These are phyloP conservation scores for Nycticorax nycticorax DNA, from an alignment of 2,113 vertebrate species.

Conservation along the genomic window DNA sequence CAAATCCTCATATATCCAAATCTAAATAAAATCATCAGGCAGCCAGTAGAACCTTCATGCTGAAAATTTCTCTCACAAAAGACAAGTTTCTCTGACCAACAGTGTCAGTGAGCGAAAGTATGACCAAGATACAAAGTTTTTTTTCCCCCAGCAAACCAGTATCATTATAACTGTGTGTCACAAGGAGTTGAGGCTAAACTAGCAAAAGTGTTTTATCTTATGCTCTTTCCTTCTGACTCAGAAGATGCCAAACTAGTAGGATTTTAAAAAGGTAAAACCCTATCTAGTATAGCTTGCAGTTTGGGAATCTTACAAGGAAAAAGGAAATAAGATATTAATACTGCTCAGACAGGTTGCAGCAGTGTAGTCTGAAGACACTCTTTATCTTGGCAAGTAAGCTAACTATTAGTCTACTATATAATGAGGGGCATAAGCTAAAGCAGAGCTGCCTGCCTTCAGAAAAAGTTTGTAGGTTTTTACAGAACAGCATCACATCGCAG, in stretches of 20 bases:
- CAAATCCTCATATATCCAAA: neutral
- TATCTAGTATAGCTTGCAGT: neutral
- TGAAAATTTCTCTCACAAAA: neutral
- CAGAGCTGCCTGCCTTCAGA: neutral
- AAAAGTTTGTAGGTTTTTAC: neutral
- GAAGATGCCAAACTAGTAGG: neutral
- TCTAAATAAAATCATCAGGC: neutral
- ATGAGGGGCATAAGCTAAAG: neutral
- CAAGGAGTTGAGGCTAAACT: neutral
- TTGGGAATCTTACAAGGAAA: neutral
- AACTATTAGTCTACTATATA: neutral
- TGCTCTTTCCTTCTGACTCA: neutral
- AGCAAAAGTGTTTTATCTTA: neutral
- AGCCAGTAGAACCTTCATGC: neutral
- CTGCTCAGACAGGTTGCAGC: neutral
- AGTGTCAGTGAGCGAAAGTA: neutral
- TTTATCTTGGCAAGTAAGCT: neutral
- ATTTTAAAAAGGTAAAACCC: neutral
- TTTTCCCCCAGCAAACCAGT: neutral
- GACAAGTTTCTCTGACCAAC: neutral
- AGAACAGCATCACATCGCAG: neutral
- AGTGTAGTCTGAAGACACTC: neutral
- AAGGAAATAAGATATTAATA: neutral
- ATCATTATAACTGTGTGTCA: neutral
- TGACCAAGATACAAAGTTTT: fast-evolving